phyloP scores from a whole-genome alignment of 2,797 vertebrate genomes.

The Syngnathus acus region DNA sequence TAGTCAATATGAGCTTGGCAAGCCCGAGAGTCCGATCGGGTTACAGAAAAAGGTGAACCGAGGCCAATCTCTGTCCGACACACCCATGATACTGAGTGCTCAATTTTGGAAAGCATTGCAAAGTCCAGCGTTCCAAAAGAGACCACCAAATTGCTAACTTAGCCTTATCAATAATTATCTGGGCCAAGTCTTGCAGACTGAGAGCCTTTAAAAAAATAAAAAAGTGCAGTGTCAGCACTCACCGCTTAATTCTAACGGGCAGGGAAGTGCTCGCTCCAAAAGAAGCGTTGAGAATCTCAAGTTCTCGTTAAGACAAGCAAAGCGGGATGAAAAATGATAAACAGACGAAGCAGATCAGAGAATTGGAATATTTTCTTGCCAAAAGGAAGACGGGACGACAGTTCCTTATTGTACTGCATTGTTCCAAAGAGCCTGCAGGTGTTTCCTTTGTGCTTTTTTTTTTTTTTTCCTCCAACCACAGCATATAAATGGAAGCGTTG shows the following conservation, averaged over 20 bases:
- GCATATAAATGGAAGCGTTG: not conserved
- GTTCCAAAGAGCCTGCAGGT: not conserved
- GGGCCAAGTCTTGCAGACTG: constrained; percentile 38
- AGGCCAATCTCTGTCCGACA: constrained; percentile 22
- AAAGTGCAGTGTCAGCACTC: constrained; percentile 44
- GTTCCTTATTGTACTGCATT: not conserved
- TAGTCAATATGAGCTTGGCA: constrained; percentile 36
- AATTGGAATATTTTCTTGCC: constrained; percentile 10
- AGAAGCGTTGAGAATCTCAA: constrained; percentile 31
- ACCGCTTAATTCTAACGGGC: constrained; percentile 45
- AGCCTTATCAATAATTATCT: constrained; percentile 40
- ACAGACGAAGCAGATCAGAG: constrained; percentile 12
- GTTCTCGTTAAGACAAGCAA: constrained; percentile 9
- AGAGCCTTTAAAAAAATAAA: constrained; percentile 20
- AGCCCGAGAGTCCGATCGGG: constrained; percentile 36
- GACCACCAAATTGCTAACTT: constrained; percentile 44
- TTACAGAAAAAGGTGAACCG: constrained; percentile 26
- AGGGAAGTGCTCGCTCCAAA: constrained; percentile 33
- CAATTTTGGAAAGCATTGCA: not conserved
- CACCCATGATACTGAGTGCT: not conserved
- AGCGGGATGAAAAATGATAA: constrained; percentile 7
- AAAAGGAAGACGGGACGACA: constrained; percentile 1
- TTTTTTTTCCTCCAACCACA: no score
- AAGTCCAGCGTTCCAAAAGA: not conserved
- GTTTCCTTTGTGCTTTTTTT: not conserved